Base-by-base conservation (phyloP, 1,140 invertebrate species). In the Ectropis grisescens region DNA sequence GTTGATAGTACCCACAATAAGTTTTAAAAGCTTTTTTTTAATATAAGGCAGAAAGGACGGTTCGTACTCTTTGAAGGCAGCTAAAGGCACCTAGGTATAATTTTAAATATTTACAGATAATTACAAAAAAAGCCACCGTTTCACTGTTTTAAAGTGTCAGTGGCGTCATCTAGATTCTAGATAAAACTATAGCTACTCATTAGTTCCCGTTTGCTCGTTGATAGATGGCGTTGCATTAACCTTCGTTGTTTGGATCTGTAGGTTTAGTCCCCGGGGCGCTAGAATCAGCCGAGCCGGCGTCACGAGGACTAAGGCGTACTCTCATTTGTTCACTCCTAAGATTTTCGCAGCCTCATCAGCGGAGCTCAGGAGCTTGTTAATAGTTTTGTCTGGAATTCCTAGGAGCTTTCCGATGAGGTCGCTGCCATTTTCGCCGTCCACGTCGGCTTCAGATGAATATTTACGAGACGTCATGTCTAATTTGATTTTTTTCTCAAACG, bases 401-500 rank as follows among this genome's bases (percentile, higher is more conserved):
- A 97, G 78, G 0, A 97, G 84, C 69, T 95, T 95, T 0, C 94
- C 93, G 46, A 97, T 94, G 19, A 97, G 83, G 60, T 96, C 93
- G 34, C 86, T 85, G 25, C 88, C 85, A 40, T 86, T 85, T 53
- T 86, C 85, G 2, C 67, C 74, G 46, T 85, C 84, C 15, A 82
- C 82, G 37, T 78, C 74, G 9, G 34, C 57, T 61, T 84, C 65
- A n/a, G 70, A 62, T 1, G 72, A 70, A 31, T 78, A 71, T 44
- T 82, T 85, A 40, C 82, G 69, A 14, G 71, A 70, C 13, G 55
- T 75, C 74, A 76, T 79, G 40, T 75, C 41, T 8, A 84, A 53
- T 44, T 84, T 74, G 71, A 85, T 67, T 76, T 88, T 54, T 79
- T 87, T 65, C 60, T 85, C 50, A 65, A 82, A 65, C 2, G 64